Conservation (phyloP, 2,113 vertebrate genomes). For the Echinops telfairi region DNA sequence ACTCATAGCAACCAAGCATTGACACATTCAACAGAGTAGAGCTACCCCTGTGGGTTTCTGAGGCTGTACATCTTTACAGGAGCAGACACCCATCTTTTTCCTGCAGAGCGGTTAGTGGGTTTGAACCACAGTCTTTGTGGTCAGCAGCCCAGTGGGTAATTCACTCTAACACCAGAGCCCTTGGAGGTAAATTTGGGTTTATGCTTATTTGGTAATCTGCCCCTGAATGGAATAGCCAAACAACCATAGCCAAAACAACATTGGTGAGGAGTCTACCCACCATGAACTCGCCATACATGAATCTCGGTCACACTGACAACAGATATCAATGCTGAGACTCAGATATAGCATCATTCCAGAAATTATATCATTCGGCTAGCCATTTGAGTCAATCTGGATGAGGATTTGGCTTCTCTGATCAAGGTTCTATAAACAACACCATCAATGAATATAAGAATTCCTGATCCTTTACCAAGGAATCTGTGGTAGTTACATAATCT, state of each 20-base stretch:
- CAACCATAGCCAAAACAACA: background rate
- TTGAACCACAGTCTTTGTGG: too few species aligned
- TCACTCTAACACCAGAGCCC: too few species aligned
- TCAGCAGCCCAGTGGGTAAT: too few species aligned
- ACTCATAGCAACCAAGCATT: too few species aligned
- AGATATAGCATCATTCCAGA: background rate
- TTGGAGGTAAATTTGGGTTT: too few species aligned
- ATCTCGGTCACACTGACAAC: background rate
- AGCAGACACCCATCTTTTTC: too few species aligned
- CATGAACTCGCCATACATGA: background rate
- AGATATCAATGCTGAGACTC: background rate
- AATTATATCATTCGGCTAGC: background rate
- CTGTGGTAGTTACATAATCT: too few species aligned
- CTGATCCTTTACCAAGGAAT: background rate
- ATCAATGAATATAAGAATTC: background rate
- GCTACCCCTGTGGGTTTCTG: too few species aligned
- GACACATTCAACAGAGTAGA: too few species aligned
- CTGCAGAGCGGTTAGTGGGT: too few species aligned
- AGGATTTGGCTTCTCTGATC: background rate
- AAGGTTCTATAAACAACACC: background rate
- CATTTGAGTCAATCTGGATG: background rate
- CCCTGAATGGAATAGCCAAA: background rate
- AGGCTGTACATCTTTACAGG: too few species aligned
- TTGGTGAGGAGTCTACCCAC: background rate
- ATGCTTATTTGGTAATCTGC: too few species aligned